phyloP scores from a whole-genome alignment of 1,140 invertebrate species.

The Papilio polytes region DNA sequence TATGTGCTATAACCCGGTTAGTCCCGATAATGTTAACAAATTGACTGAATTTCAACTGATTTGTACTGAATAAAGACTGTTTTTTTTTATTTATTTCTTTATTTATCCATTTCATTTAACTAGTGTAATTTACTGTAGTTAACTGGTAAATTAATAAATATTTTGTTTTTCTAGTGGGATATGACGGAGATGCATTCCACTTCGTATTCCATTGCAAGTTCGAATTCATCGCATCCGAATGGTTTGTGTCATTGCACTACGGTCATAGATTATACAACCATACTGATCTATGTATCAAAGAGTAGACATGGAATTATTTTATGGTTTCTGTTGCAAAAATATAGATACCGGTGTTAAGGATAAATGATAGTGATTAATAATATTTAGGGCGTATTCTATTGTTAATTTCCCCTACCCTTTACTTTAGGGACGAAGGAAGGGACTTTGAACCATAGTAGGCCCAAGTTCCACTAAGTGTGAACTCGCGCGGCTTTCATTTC shows the following conservation, averaged over 20 bases:
- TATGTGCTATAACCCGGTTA: not conserved
- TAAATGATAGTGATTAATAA: too few species aligned
- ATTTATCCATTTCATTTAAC: slow-evolving; percentile 19
- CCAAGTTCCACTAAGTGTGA: not conserved
- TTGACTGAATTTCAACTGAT: not conserved
- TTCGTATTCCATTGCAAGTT: slow-evolving; percentile 65
- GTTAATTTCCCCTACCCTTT: too few species aligned
- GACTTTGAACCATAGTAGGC: too few species aligned
- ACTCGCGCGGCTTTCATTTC: not conserved
- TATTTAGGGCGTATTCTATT: too few species aligned
- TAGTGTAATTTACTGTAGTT: not conserved
- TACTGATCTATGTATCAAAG: not conserved
- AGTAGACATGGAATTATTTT: not conserved
- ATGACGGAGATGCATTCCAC: slow-evolving; percentile 58
- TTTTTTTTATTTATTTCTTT: not conserved
- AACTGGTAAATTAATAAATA: not conserved
- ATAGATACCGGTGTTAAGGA: too few species aligned
- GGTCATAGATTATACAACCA: not conserved
- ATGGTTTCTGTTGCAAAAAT: not conserved
- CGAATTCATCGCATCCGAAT: slow-evolving; percentile 54
- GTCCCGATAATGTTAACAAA: not conserved
- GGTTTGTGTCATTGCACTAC: slow-evolving; percentile 52
- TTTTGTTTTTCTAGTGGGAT: slow-evolving; percentile 63
- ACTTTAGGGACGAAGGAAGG: too few species aligned
- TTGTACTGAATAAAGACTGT: slow-evolving; percentile 3